Evolutionary conservation across 2,113 vertebrate genomes (phyloP).

Genomic region (Stegastes partitus): DNA sequence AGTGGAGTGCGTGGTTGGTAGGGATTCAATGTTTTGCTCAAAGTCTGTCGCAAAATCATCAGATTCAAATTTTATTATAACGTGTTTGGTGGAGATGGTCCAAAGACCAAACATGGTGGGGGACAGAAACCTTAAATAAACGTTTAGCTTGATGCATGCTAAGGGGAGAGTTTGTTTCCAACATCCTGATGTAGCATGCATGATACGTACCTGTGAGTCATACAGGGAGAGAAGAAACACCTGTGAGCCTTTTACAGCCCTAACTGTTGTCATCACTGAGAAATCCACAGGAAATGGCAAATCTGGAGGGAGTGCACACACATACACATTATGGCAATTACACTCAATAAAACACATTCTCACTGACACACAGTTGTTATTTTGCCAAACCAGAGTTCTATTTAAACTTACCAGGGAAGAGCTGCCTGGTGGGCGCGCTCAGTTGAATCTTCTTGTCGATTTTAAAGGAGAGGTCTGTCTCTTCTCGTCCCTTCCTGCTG

Average conservation of each 20-base stretch:
- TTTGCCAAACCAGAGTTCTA: not conserved
- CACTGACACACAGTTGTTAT: not conserved
- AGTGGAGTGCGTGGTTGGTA: no score
- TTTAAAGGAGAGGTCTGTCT: slow-evolving; percentile 87
- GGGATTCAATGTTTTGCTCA: no score
- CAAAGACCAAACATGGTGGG: no score
- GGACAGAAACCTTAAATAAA: no score
- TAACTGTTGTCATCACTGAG: slow-evolving; percentile 94
- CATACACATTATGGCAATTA: not conserved
- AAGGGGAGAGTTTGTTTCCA: no score
- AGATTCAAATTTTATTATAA: no score
- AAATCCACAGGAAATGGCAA: slow-evolving; percentile 91
- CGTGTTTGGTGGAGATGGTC: no score
- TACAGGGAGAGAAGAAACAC: slow-evolving; percentile 96
- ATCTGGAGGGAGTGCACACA: slow-evolving; percentile 54
- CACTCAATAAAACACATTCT: not conserved
- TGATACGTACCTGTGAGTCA: slow-evolving; percentile 80
- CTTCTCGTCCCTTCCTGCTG: slow-evolving; percentile 79
- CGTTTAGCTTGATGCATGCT: not conserved
- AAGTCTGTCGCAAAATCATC: no score
- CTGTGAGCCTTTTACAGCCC: slow-evolving; percentile 92
- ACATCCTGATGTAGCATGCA: not conserved
- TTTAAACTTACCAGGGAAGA: slow-evolving; percentile 87
- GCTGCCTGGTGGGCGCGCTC: slow-evolving; percentile 86
- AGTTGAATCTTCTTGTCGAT: slow-evolving; percentile 87